Evolutionary conservation across 37 sponge, comb jelly and placozoan genomes (phyloP).

Genomic region (Agelas oroides): DNA sequence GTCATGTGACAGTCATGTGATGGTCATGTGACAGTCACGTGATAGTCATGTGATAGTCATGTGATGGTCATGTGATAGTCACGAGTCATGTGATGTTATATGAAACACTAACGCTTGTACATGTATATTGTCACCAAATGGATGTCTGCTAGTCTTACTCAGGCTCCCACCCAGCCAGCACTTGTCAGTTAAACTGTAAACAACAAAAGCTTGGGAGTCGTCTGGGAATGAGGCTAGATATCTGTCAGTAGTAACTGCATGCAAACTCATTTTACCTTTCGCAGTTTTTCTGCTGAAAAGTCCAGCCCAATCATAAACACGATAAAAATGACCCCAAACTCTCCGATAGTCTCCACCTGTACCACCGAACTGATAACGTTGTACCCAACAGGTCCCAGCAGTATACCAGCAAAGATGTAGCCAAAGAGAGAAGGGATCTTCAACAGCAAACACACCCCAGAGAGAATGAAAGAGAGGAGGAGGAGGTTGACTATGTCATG

Average conservation of each 20-base stretch:
- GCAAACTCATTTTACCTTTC: conserved; percentile 85
- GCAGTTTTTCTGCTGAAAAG: conserved; percentile 86
- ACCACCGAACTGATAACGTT: conserved; percentile 69
- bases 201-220: no score
- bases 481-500: conserved; percentile 77
- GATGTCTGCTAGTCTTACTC: no score
- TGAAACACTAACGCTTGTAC: background rate
- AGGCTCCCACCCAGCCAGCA: no score
- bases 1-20: no score
- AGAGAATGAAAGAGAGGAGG: conserved; percentile 66
- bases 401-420: conserved; percentile 82
- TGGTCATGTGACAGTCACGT: no score
- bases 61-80: no score
- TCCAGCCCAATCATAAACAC: conserved; percentile 89
- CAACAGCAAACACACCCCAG: conserved; percentile 50
- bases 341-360: conserved; percentile 90
- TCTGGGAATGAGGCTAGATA: no score
- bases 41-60: no score
- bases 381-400: conserved; percentile 90
- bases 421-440: conserved; percentile 88
- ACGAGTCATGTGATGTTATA: background rate
- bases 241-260: no score
- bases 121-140: no score
- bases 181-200: no score
- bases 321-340: conserved; percentile 92